Evolutionary conservation across 2,113 vertebrate genomes (phyloP).

Genomic region (Platysteira castanea): DNA sequence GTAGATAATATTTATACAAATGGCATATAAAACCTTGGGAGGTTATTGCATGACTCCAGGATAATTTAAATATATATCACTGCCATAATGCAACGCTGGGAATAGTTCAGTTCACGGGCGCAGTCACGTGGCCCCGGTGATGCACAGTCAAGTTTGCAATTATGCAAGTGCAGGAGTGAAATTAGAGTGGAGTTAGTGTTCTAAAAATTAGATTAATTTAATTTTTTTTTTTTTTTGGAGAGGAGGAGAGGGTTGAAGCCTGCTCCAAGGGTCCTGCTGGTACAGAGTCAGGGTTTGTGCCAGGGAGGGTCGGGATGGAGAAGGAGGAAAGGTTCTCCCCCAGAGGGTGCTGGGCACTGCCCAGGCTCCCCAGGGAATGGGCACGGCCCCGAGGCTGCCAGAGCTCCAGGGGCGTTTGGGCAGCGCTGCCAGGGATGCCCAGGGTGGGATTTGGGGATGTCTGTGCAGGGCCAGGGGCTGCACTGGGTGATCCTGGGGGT

Average conservation of each 20-base stretch:
- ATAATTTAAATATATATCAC: not conserved
- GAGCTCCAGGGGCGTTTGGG: no score
- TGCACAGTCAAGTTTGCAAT: slow-evolving; percentile 1
- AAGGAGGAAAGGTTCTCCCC: not conserved
- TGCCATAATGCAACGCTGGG: not conserved
- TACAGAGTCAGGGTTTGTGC: not conserved
- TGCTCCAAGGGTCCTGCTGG: not conserved
- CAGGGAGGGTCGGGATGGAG: not conserved
- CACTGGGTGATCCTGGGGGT: rapidly evolving
- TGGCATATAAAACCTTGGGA: not conserved
- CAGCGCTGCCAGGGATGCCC: no score
- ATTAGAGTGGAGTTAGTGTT: not conserved
- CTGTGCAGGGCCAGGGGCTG: no score
- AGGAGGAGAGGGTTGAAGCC: not conserved
- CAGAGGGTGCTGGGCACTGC: not conserved
- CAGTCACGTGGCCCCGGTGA: not conserved
- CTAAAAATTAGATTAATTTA: not conserved
- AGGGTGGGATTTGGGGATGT: no score
- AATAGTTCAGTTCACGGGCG: not conserved
- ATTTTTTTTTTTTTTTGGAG: rapidly evolving
- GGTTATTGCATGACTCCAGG: not conserved
- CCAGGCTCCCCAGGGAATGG: not conserved
- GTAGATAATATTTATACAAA: slow-evolving; percentile 32
- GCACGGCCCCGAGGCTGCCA: no score
- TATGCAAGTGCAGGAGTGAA: not conserved